These are phyloP conservation scores for Morpho deidamia DNA, from an alignment of 2,888 invertebrate species.

Conservation along the genomic window DNA sequence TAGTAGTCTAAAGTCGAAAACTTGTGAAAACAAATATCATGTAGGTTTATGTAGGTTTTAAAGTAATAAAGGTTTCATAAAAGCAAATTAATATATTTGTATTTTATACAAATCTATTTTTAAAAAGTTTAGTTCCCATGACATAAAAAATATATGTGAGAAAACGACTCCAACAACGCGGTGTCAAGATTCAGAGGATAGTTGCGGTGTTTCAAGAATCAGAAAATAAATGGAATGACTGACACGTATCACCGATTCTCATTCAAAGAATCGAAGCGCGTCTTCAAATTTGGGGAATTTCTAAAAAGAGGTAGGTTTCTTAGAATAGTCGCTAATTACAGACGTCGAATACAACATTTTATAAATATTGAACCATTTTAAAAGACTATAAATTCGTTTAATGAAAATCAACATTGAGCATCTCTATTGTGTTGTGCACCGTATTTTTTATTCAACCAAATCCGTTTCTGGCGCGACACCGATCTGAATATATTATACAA, in stretches of 20 bases:
- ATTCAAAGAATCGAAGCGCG: constrained; percentile 55
- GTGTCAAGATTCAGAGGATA: constrained; percentile 62
- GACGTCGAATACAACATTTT: constrained; percentile 9
- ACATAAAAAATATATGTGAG: constrained; percentile 45
- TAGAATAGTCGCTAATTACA: constrained; percentile 36
- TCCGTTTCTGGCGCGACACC: constrained; percentile 59
- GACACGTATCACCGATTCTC: constrained; percentile 59
- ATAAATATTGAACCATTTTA: constrained; percentile 7
- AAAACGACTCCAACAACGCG: constrained; percentile 45
- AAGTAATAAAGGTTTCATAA: too few relatives aligned
- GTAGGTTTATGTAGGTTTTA: too few relatives aligned
- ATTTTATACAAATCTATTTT: neutral
- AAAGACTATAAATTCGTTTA: neutral
- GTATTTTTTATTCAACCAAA: constrained; percentile 31
- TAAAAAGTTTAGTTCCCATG: constrained; percentile 45
- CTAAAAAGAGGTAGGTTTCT: constrained; percentile 35
- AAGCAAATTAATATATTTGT: too few relatives aligned
- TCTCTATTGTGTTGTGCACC: constrained; percentile 46
- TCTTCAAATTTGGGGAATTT: constrained; percentile 53
- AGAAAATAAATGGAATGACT: constrained; percentile 69
- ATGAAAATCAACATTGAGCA: constrained; percentile 20
- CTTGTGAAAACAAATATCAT: too few relatives aligned
- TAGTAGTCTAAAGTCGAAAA: too few relatives aligned
- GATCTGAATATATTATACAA: constrained; percentile 76
- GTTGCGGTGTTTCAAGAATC: constrained; percentile 63